Conservation (phyloP, 2,113 vertebrate species). For the Ceratotherium simum region DNA sequence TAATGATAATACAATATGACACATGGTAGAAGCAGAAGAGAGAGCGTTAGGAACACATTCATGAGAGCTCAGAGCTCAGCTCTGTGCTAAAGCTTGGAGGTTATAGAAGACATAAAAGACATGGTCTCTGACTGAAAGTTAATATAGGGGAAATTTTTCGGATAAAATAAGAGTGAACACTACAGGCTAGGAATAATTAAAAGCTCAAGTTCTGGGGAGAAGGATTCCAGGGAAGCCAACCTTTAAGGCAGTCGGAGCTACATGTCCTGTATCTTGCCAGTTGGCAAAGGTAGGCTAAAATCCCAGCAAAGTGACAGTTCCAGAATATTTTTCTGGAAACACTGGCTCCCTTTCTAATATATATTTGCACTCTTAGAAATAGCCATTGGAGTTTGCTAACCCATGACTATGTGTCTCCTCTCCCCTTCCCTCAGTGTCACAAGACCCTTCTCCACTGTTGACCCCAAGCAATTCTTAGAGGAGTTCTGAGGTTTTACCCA, state of each 20-base stretch:
- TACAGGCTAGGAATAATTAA: constrained; percentile 31
- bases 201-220: neutral
- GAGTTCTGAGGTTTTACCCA: neutral
- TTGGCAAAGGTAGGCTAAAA: neutral
- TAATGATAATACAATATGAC: neutral
- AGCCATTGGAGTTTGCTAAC: neutral
- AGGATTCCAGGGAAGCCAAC: neutral
- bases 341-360: neutral
- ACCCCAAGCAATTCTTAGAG: neutral
- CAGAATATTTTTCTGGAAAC: neutral
- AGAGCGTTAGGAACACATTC: accelerated
- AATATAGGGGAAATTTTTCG: neutral
- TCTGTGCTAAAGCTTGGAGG: neutral
- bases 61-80: neutral
- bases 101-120: neutral
- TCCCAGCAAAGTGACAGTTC: neutral
- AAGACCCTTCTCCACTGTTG: neutral
- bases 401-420: neutral
- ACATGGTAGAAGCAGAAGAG: neutral
- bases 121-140: neutral
- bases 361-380: neutral
- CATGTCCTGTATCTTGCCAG: neutral
- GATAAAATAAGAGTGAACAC: constrained; percentile 1
- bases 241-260: neutral
- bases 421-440: neutral